Conservation (phyloP, 2,888 invertebrate genomes). For the Tachystola acroxantha region DNA sequence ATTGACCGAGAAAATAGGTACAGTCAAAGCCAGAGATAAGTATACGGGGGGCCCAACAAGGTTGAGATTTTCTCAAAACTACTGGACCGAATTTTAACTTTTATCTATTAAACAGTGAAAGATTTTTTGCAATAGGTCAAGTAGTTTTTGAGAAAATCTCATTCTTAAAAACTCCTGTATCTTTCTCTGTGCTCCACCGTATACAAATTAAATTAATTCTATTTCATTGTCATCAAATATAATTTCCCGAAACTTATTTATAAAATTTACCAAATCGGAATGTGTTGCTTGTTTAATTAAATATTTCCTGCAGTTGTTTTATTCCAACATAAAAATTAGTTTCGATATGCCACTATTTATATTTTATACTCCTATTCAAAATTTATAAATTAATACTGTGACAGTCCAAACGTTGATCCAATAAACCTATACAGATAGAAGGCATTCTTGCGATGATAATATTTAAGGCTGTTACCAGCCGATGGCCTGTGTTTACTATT, state of each 20-base stretch:
- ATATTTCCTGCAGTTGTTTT: conserved; percentile 26
- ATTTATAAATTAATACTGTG: conserved; percentile 59
- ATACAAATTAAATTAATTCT: too few relatives aligned
- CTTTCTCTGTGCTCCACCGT: too few relatives aligned
- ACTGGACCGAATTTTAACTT: too few relatives aligned
- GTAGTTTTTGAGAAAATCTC: too few relatives aligned
- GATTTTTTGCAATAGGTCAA: too few relatives aligned
- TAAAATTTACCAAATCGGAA: conserved; percentile 24
- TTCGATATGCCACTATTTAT: conserved; percentile 47
- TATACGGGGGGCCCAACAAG: too few relatives aligned
- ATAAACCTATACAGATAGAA: conserved; percentile 41
- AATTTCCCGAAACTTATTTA: too few relatives aligned
- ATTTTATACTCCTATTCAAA: conserved; percentile 7
- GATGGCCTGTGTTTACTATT: background rate
- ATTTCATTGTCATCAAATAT: conserved; percentile 2
- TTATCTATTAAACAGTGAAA: too few relatives aligned
- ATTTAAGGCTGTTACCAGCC: background rate
- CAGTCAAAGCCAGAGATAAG: too few relatives aligned
- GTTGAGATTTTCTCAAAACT: too few relatives aligned
- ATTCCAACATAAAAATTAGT: conserved; percentile 25
- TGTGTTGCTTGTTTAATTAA: conserved; percentile 23
- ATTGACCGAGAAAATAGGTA: conserved; percentile 9
- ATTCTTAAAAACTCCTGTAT: too few relatives aligned
- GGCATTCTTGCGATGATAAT: conserved; percentile 29
- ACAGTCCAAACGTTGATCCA: conserved; percentile 44